Evolutionary conservation across 1,140 invertebrate species (phyloP).

Genomic region (Lucilia cuprina): DNA sequence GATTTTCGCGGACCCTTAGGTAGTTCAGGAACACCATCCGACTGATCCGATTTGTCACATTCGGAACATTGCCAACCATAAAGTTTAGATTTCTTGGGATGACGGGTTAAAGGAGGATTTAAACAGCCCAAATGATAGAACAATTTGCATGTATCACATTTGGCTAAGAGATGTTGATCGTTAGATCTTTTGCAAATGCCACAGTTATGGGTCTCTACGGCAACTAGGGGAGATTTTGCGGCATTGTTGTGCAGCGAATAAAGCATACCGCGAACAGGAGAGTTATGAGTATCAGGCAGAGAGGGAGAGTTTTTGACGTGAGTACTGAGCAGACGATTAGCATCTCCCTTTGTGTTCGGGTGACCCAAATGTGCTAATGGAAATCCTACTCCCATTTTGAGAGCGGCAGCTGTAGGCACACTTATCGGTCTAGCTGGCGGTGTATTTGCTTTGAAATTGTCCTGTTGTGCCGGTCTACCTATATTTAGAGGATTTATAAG

Average conservation of each 20-base stretch:
- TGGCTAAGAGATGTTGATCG: slow-evolving; percentile 88
- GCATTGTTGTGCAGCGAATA: slow-evolving; percentile 14
- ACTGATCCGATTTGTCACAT: slow-evolving; percentile 84
- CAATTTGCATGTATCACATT: slow-evolving; percentile 92
- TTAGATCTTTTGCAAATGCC: slow-evolving; percentile 82
- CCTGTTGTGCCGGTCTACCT: slow-evolving; percentile 50
- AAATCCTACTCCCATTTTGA: slow-evolving; percentile 84
- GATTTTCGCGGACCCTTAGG: slow-evolving; percentile 79
- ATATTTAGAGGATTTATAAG: slow-evolving; percentile 65
- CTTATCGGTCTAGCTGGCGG: slow-evolving; percentile 65
- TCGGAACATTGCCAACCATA: slow-evolving; percentile 94
- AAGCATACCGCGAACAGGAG: background rate
- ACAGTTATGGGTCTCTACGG: slow-evolving; percentile 67
- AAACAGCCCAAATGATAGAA: slow-evolving; percentile 94
- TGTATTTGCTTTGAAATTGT: slow-evolving; percentile 54
- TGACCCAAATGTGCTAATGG: slow-evolving; percentile 71
- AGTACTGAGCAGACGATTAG: slow-evolving; percentile 67
- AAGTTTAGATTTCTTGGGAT: slow-evolving; percentile 94
- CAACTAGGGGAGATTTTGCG: slow-evolving; percentile 45
- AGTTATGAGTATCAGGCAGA: background rate
- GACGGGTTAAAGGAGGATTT: slow-evolving; percentile 86
- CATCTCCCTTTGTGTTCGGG: slow-evolving; percentile 64
- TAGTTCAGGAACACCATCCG: slow-evolving; percentile 76
- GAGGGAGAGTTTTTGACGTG: slow-evolving; percentile 47
- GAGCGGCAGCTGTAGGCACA: slow-evolving; percentile 78